Percentiles rank a stretch among this genome's conserved stretches.
Conservation (phyloP, 1,140 invertebrate genomes). For the Drosophila persimilis region DNA sequence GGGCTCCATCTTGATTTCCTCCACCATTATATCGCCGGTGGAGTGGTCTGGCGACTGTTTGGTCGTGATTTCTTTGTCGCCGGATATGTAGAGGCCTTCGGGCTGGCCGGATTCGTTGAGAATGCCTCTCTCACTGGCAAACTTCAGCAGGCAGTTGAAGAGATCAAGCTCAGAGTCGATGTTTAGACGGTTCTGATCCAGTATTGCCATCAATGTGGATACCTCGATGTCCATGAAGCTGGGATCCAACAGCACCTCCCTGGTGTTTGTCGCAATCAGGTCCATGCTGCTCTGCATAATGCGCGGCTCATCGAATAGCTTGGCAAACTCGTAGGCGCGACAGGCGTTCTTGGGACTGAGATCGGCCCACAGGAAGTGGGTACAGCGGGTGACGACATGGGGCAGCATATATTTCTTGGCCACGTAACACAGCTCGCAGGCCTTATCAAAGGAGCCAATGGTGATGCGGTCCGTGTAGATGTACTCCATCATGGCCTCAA, state of each 20-base stretch:
- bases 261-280: slow-evolving; percentile 90
- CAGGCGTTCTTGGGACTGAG: slow-evolving; percentile 91
- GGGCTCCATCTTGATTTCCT: slow-evolving; percentile 81
- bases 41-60: slow-evolving; percentile 14
- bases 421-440: slow-evolving; percentile 92
- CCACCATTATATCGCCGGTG: slow-evolving; percentile 44
- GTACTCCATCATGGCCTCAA: slow-evolving; percentile 90
- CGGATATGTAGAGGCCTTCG: slow-evolving; percentile 1
- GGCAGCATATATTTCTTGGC: slow-evolving; percentile 95
- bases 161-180: slow-evolving; percentile 90
- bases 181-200: slow-evolving; percentile 89
- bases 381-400: slow-evolving; percentile 91
- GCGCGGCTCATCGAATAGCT: slow-evolving; percentile 91
- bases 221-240: slow-evolving; percentile 90
- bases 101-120: slow-evolving; percentile 33
- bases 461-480: slow-evolving; percentile 92
- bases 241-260: slow-evolving; percentile 88
- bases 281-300: slow-evolving; percentile 91
- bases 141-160: slow-evolving; percentile 88
- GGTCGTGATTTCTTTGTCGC: slow-evolving; percentile 13
- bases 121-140: slow-evolving; percentile 84
- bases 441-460: slow-evolving; percentile 91
- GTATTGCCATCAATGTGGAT: slow-evolving; percentile 88
- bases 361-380: slow-evolving; percentile 91
- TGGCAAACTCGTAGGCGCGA: slow-evolving; percentile 92